Base-by-base conservation (phyloP, 2,888 invertebrate species). In the Noctua janthe region DNA sequence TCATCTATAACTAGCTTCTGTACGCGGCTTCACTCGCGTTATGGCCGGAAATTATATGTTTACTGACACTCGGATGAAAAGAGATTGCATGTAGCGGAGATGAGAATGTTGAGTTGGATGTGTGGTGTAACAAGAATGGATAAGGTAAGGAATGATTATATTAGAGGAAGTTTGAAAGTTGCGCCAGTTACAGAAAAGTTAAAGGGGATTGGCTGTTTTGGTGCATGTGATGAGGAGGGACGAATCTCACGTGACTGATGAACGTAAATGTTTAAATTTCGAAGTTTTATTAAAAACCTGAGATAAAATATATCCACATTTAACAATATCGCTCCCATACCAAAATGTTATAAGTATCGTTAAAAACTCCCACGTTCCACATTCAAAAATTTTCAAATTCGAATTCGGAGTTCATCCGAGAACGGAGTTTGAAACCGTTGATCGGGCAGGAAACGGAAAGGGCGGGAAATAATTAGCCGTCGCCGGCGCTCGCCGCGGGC, bases 381-480 rank as follows among this genome's bases (percentile, higher is more conserved):
- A 89, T 91, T 90, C 77, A 81, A 84, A 87, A 77, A 72, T 74
- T 62, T 82, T 80, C 70, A 79, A 83, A 89, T 92, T 91, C 85
- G 69, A 87, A 91, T 91, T 91, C 91, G 80, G 86, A 89, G 51
- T 86, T 71, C 47, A 88, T 85, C 84, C 89, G 89, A 81, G 83
- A 62, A 67, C 81, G 77, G 82, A 87, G 88, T 90, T 88, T 84
- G 87, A 88, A 90, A 91, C 88, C 89, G 88, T 89, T 91, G 91
- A 93, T 93, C 92, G 93, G 90, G 92, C 88, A 90, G 93, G 92
- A 93, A 94, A 88, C 92, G 94, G 94, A 94, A 95, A 95, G 93
- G 92, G 95, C 95, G 95, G 96, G 96, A 95, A 96, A 95, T 96
- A 96, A 96, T 96, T 96, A 96, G 95, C 95, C 91, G 90, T 91